Base-by-base conservation (phyloP, 2,113 vertebrate genomes). In the Aramus guarauna region DNA sequence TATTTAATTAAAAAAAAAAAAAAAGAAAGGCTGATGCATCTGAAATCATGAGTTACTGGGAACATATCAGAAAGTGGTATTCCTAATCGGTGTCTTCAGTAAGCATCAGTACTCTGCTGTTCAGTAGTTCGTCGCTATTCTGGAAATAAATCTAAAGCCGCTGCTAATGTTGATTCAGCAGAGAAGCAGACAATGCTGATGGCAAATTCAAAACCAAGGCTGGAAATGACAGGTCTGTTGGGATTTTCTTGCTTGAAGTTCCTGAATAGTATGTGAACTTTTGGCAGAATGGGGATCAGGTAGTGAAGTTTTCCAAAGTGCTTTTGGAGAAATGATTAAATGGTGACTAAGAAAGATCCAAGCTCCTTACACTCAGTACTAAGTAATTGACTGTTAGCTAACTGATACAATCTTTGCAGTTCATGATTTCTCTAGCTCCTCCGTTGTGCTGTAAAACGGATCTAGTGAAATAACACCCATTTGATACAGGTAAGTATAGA, bases 1-100 rank as follows among this genome's bases (percentile, higher is more conserved):
- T 94, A 76, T 78, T 94, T 94, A 76, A 92, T 92, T 88, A 3
- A 30, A 22, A n/a, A 30, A 60, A n/a, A 30, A 60, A 69, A 81
- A 74, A 50, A 76, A 41, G 39, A 97, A 88, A 89, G 29, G 47
- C 87, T 73, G 68, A 72, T 72, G 58, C n/a, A n/a, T 90, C 50
- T 91, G 66, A 72, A 95, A 62, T 79, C 6, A 4, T 48, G 48
- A 29, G 30, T 92, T 94, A 89, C 37, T 29, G n/a, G 55, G 32
- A 22, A 9, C 5, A 11, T 72, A 62, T 92, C 5, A 3, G 59
- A 60, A 93, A 29, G 72, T 29, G 55, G 12, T 90, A 26, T 88
- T 64, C 34, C 53, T 89, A 45, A 41, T n/a, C 48, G 67, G 39
- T 78, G 36, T 48, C 48, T 92, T 87, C 43, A 66, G 39, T 5